Base-by-base conservation (phyloP, 2,113 vertebrate genomes). In the Pungitius pungitius region DNA sequence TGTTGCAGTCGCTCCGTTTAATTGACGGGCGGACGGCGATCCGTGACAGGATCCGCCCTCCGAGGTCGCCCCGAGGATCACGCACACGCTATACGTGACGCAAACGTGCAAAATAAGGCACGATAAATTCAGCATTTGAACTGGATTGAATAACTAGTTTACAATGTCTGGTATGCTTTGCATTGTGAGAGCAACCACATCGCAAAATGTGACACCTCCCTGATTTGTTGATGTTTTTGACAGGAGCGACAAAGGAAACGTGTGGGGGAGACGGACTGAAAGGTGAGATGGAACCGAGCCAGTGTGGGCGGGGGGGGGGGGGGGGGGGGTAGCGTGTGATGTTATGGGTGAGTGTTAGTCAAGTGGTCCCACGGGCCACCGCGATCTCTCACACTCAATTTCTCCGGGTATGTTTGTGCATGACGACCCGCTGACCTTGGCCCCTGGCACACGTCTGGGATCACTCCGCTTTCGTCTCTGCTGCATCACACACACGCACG, bases 351-450 rank as follows among this genome's bases (percentile, higher is more conserved):
- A 55, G 69, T 88, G 77, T 82, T 82, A 77, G 80, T 87, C 74
- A 87, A 84, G 71, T 81, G 56, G 84, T 88, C 85, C 80, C 80
- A 75, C 24, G 66, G 73, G 68, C 70, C 73, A 1, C 57, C 6
- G 6, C 17, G 26, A 57, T 71, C 75, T 73, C 79, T 83, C 69
- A 24, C 70, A 85, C 86, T 87, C 78, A 70, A 88, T 92, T 85
- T 88, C 85, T 82, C 78, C n/a, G 69, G 76, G 69, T 85, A 47
- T 85, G 83, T 89, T 88, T 89, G 86, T 83, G 74, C 87, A 87
- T 62, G 54, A 83, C 75, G 87, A 89, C 82, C 91, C 39, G 2
- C 24, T 85, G 80, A 86, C 82, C 73, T 77, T 51, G 42, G 82
- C 76, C 80, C 61, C 69, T 86, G 84, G 86, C 80, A 85, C 75